phyloP scores from a whole-genome alignment of 2,888 invertebrate genomes.

The Tigriopus californicus region DNA sequence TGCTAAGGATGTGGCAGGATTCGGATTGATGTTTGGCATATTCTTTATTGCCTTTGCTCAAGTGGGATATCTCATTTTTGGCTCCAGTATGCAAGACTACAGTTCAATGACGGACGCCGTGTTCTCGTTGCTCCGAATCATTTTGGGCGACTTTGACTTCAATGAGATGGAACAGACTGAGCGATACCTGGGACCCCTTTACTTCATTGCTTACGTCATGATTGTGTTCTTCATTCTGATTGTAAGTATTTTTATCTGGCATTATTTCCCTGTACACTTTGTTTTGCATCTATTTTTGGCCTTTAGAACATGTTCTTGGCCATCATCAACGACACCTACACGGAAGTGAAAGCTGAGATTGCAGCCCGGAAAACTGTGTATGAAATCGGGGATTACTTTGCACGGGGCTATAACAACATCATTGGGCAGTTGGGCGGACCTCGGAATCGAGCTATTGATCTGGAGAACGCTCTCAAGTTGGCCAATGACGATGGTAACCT shows the following conservation, averaged over 20 bases:
- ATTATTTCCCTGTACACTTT: too few species aligned
- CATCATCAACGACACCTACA: slow-evolving; percentile 57
- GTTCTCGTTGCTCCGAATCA: slow-evolving; percentile 49
- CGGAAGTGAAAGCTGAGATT: slow-evolving; percentile 49
- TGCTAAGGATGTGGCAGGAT: slow-evolving; percentile 46
- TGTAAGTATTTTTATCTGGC: slow-evolving; percentile 32
- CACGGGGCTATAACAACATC: slow-evolving; percentile 34
- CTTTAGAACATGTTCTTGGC: slow-evolving; percentile 45
- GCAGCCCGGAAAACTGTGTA: slow-evolving; percentile 34
- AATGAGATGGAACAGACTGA: slow-evolving; percentile 44
- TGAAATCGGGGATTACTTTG: slow-evolving; percentile 40
- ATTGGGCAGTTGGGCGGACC: slow-evolving; percentile 32
- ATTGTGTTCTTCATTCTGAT: slow-evolving; percentile 55
- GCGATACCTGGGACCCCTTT: slow-evolving; percentile 48
- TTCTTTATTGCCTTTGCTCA: slow-evolving; percentile 56
- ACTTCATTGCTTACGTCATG: slow-evolving; percentile 52
- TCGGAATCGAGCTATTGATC: slow-evolving; percentile 33
- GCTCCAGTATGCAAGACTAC: slow-evolving; percentile 42
- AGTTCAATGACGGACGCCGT: slow-evolving; percentile 39
- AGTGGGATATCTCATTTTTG: slow-evolving; percentile 50
- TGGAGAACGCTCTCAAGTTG: slow-evolving; percentile 31
- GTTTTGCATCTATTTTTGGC: neutral
- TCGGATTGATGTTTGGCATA: slow-evolving; percentile 54
- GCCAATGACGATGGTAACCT: slow-evolving; percentile 31
- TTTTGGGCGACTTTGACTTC: slow-evolving; percentile 57